Conservation (phyloP, 2,797 vertebrate species). For the Eupleurogrammus muticus region DNA sequence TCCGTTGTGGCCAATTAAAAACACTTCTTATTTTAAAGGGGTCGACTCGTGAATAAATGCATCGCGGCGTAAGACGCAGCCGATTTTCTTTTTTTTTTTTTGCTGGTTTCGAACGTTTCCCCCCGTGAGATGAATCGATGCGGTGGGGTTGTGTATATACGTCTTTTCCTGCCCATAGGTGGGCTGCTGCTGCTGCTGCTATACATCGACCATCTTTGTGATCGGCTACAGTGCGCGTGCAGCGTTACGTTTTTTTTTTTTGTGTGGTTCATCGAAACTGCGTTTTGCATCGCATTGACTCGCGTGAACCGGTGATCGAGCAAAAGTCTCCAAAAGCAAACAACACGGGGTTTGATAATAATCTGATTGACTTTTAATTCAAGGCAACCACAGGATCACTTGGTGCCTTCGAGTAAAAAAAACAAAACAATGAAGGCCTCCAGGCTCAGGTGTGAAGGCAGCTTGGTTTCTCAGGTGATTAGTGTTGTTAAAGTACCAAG, state of each 20-base stretch:
- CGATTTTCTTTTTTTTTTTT: too few relatives aligned
- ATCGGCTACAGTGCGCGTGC: constrained; percentile 50
- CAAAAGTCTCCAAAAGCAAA: neutral
- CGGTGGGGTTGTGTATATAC: constrained; percentile 9
- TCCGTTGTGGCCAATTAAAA: constrained; percentile 36
- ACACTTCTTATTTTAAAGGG: constrained; percentile 18
- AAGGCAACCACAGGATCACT: neutral
- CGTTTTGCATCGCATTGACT: neutral
- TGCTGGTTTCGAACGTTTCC: constrained; percentile 3
- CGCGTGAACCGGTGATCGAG: neutral
- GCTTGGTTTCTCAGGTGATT: constrained; percentile 63
- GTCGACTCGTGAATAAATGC: neutral
- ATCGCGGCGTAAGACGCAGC: neutral
- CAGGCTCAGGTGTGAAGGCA: constrained; percentile 61
- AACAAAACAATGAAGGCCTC: constrained; percentile 17
- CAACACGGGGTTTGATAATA: neutral
- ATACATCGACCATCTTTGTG: constrained; percentile 60
- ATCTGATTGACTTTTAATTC: neutral
- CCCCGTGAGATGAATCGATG: constrained; percentile 2
- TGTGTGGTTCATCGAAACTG: neutral
- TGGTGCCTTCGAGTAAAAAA: neutral
- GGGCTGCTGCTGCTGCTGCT: constrained; percentile 13
- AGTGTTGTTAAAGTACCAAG: constrained; percentile 67
- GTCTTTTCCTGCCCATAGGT: constrained; percentile 27
- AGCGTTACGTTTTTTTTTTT: constrained; percentile 53